phyloP scores from a whole-genome alignment of 2,888 invertebrate genomes.

The Epistrophe grossulariae region DNA sequence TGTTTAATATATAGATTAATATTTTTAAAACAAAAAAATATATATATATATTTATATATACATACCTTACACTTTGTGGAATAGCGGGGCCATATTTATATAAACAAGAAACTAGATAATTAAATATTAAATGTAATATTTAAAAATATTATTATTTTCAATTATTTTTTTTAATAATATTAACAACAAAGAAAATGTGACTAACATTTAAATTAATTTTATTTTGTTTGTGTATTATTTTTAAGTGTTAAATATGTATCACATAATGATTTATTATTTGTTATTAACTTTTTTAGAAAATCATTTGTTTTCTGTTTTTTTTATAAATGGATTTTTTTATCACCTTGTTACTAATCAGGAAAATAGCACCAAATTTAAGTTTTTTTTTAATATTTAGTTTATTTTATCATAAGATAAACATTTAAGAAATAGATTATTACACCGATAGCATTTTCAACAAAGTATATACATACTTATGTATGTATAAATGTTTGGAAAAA shows the following conservation, averaged over 20 bases:
- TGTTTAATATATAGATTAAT: conserved; percentile 62
- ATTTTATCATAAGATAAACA: conserved; percentile 18
- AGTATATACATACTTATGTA: background rate
- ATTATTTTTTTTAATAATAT: conserved; percentile 10
- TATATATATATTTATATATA: conserved; percentile 61
- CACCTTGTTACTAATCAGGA: conserved; percentile 75
- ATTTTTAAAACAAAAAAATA: conserved; percentile 35
- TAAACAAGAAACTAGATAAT: conserved; percentile 51
- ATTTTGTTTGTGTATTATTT: conserved; percentile 57
- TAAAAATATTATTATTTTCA: conserved; percentile 15
- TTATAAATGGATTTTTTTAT: conserved; percentile 39
- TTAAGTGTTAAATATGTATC: conserved; percentile 54
- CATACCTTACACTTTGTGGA: conserved; percentile 81
- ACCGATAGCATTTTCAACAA: conserved; percentile 51
- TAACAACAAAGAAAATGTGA: conserved; percentile 63
- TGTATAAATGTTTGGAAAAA: background rate
- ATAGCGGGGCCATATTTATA: conserved; percentile 84
- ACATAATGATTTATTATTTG: conserved; percentile 49
- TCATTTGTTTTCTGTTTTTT: conserved; percentile 35
- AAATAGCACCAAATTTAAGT: conserved; percentile 73
- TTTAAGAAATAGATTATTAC: conserved; percentile 44
- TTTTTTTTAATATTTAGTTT: conserved; percentile 36
- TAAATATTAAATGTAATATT: conserved; percentile 58
- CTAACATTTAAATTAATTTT: conserved; percentile 59
- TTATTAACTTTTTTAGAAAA: conserved; percentile 58